phyloP scores from a whole-genome alignment of 53 echinoderm and acorn worm species.

The Glandiceps talaboti region DNA sequence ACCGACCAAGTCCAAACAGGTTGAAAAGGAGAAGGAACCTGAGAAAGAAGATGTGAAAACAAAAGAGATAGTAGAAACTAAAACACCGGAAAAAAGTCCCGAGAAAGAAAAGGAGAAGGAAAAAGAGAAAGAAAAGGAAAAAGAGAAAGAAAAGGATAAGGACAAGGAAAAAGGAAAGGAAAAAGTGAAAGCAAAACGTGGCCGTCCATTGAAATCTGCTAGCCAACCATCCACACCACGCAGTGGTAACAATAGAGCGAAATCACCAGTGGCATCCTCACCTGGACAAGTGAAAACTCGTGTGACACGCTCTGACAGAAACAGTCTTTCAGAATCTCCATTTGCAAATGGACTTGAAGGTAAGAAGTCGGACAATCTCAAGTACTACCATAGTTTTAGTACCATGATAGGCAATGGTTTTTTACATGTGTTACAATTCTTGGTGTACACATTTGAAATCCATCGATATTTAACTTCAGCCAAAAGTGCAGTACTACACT shows the following conservation, averaged over 20 bases:
- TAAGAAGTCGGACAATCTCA: too few relatives aligned
- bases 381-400: too few relatives aligned
- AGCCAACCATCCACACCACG: constrained; percentile 23
- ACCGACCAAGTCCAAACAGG: not conserved
- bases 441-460: too few relatives aligned
- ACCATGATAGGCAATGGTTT: too few relatives aligned
- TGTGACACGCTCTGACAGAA: constrained; percentile 62
- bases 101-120: constrained; percentile 40
- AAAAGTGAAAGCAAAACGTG: constrained; percentile 46
- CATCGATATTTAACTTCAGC: too few relatives aligned
- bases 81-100: constrained; percentile 18
- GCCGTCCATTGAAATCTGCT: constrained; percentile 51
- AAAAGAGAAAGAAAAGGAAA: constrained; percentile 24
- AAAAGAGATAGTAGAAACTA: constrained; percentile 27
- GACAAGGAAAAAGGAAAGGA: constrained; percentile 34
- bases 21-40: constrained; percentile 35
- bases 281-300: constrained; percentile 53
- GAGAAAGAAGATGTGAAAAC: constrained; percentile 30
- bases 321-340: constrained; percentile 75
- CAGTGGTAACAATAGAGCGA: constrained; percentile 14
- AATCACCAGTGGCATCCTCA: constrained; percentile 29
- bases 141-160: constrained; percentile 30
- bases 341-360: constrained; percentile 81
- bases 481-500: too few relatives aligned
- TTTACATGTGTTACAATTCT: too few relatives aligned